Percentiles rank a stretch among this genome's conserved stretches.
These are phyloP conservation scores for Lepidotrigona ventralis DNA, from an alignment of 1,140 invertebrate genomes.

Conservation along the genomic window DNA sequence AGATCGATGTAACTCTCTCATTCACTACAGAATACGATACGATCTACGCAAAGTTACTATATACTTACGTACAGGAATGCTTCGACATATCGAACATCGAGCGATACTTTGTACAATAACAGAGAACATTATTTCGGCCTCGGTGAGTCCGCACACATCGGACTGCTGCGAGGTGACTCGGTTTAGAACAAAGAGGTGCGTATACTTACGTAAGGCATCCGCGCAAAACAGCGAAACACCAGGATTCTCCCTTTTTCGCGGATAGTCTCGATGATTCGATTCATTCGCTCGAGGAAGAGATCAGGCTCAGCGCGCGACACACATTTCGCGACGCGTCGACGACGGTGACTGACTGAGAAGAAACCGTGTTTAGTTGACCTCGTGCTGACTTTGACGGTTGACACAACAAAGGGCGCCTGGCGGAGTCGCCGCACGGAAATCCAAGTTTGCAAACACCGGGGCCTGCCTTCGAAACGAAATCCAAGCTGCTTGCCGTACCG, in stretches of 20 bases:
- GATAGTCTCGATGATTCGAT: background rate
- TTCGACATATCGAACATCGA: too few species aligned
- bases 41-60: too few species aligned
- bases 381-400: slow-evolving; percentile 45
- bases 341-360: slow-evolving; percentile 59
- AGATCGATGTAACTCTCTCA: background rate
- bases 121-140: background rate
- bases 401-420: slow-evolving; percentile 45
- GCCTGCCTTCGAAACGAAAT: background rate
- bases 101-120: background rate
- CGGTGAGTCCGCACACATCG: too few species aligned
- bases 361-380: slow-evolving; percentile 43
- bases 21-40: background rate
- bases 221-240: background rate
- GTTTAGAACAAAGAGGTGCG: too few species aligned
- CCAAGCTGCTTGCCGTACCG: background rate
- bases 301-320: background rate
- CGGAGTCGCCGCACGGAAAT: slow-evolving; percentile 58
- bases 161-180: too few species aligned
- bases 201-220: background rate
- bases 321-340: slow-evolving; percentile 30
- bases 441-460: slow-evolving; percentile 64
- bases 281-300: background rate
- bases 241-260: background rate
- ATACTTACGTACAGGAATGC: too few species aligned